A percentile compares a stretch with the other conserved stretches of the same genome.
Evolutionary conservation across 2,888 invertebrate species (phyloP).

Genomic region (Callyntrura guangdongensis): DNA sequence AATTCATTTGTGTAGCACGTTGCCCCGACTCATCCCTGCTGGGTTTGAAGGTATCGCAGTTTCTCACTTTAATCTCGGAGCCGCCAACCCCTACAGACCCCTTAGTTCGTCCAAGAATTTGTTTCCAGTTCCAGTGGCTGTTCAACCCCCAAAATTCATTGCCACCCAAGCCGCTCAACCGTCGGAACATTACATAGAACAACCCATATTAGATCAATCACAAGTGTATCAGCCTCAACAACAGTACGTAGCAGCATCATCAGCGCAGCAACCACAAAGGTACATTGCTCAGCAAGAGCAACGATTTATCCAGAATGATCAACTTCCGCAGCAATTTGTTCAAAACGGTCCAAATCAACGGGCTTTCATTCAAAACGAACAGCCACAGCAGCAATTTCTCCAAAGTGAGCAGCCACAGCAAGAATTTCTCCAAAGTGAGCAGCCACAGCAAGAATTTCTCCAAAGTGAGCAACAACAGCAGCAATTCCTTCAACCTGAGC

Average conservation of each 20-base stretch:
- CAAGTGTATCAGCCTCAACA: constrained; percentile 31
- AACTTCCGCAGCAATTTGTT: constrained; percentile 60
- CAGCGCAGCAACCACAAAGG: constrained; percentile 53
- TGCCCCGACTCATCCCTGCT: constrained; percentile 83
- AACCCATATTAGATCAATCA: constrained; percentile 31
- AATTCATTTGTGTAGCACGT: constrained; percentile 62
- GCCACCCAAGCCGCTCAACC: constrained; percentile 38
- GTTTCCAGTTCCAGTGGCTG: constrained; percentile 17
- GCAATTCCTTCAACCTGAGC: constrained; percentile 9
- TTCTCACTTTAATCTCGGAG: constrained; percentile 78
- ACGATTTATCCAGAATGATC: constrained; percentile 38
- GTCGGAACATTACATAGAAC: constrained; percentile 26
- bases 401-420: constrained; percentile 36
- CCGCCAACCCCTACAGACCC: constrained; percentile 64
- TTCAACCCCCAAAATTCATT: constrained; percentile 1
- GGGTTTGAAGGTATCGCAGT: constrained; percentile 82
- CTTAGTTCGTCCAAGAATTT: constrained; percentile 27
- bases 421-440: constrained; percentile 10
- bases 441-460: constrained; percentile 39
- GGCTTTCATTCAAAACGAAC: background rate
- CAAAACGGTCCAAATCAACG: constrained; percentile 49
- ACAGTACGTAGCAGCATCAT: constrained; percentile 30
- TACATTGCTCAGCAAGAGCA: constrained; percentile 29
- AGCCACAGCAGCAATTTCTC: constrained; percentile 59
- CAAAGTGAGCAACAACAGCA: constrained; percentile 37